Base-by-base conservation (phyloP, 2,888 invertebrate species). In the Microctonus aethiopoides region DNA sequence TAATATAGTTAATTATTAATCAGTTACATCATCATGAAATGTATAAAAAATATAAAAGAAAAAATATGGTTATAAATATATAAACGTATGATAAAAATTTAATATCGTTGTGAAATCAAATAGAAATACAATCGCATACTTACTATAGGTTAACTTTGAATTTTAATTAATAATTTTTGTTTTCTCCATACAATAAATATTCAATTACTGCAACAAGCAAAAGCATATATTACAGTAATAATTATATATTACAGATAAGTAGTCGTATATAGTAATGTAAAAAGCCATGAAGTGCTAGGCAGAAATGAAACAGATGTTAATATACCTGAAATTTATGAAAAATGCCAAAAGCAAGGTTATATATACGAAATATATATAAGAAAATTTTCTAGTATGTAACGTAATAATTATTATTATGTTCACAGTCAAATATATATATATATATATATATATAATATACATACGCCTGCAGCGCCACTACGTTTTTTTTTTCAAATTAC, bases 221-320 rank as follows among this genome's bases (percentile, higher is more conserved):
- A n/a, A 59, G 20, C 34, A 59, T 59, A 20, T 16, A 46, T 7
- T 16, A 34, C 32, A 32, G 11, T 59, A 10, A 59, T 32, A 32
- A 59, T 20, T n/a, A n/a, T n/a, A n/a, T n/a, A n/a, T n/a, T n/a
- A n/a, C n/a, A n/a, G n/a, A n/a, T n/a, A 59, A 59, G 34, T 59
- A 59, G 34, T 16, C 32, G 16, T 34, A 7, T 20, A 20, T 20
- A 10, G 9, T 34, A 16, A 59, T 59, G 34, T 34, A 16, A 34
- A 59, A 59, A 59, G 20, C 59, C n/a, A n/a, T 20, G 2, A 11
- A 32, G 11, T 34, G 34, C 34, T n/a, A n/a, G n/a, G n/a, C n/a
- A n/a, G n/a, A n/a, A n/a, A n/a, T n/a, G 34, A 10, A 59, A 59
- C 59, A 59, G 59, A 59, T 59, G 59, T 29, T 59, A 10, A 16